Base-by-base conservation (phyloP, 2,113 vertebrate species). In the Copsychus sechellarum region DNA sequence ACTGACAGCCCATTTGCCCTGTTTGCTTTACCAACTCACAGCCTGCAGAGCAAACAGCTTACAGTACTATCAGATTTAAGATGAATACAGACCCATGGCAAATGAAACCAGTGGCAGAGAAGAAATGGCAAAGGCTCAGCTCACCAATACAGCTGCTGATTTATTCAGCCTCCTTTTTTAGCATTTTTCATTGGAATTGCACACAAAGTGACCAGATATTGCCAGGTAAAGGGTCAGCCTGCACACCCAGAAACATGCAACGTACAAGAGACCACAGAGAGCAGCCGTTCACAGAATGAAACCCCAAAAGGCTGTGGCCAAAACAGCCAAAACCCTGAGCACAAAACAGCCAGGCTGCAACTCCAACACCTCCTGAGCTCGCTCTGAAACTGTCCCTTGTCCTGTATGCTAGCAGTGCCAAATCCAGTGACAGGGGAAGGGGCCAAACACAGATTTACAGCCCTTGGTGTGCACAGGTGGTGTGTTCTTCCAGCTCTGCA, bases 1-100 rank as follows among this genome's bases (percentile, higher is more conserved):
- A 77, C 88, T 90, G 94, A 96, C 88, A 90, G 92, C 80, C 91
- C 28, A 3, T 86, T 86, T 81, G 86, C 86, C 95, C 95, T 86
- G 92, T 90, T 96, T 95, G 40, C 77, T 89, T 88, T 82, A 95
- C 76, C 92, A 93, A 80, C 62, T 80, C 85, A 72, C 74, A 84
- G 85, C 12, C 76, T 74, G 67, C 9, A 8, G 51, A 66, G 74
- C 50, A 70, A 65, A 62, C 28, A 88, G 92, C 31, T 17, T 20
- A 58, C 1, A 0, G 81, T 66, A 53, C 58, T 83, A 83, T 92
- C 93, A 54, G 66, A 33, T 62, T 62, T 48, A 25, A 83, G 48
- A 84, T 83, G 65, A 36, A 90, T 31, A 33, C 1, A 45, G 71
- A 81, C 20, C 25, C 51, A 43, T 1, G 8, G 79, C 85, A 90